These are phyloP conservation scores for Trachurus trachurus DNA, from an alignment of 2,797 vertebrate genomes.

Conservation along the genomic window DNA sequence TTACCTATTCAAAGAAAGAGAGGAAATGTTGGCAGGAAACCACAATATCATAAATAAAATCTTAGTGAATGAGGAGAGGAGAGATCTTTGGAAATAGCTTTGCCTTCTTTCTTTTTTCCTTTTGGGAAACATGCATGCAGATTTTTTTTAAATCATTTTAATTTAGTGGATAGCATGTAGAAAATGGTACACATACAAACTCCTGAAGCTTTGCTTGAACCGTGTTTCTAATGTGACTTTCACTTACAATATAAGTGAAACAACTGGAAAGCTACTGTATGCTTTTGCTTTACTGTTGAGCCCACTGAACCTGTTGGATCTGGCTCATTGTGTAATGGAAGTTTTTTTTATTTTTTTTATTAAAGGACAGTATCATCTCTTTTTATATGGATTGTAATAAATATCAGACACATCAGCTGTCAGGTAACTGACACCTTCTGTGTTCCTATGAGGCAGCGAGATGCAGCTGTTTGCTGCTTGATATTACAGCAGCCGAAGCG, in stretches of 20 bases:
- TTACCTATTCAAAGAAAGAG: too few species aligned
- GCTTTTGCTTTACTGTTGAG: neutral
- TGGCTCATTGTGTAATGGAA: neutral
- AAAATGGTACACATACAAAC: neutral
- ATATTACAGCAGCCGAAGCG: conserved; percentile 17
- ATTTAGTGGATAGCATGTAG: too few species aligned
- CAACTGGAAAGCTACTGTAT: neutral
- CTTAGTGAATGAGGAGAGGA: too few species aligned
- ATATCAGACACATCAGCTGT: conserved; percentile 8
- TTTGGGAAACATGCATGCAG: too few species aligned
- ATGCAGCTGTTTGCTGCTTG: conserved; percentile 14
- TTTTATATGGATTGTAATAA: conserved; percentile 1
- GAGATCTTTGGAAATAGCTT: too few species aligned
- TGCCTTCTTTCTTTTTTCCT: too few species aligned
- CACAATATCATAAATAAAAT: too few species aligned
- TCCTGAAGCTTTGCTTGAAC: too few species aligned
- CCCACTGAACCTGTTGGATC: neutral
- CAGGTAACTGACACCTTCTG: neutral
- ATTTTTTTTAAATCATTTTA: too few species aligned
- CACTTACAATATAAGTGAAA: neutral
- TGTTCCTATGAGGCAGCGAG: neutral
- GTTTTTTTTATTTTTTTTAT: too few species aligned
- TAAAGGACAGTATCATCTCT: conserved; percentile 1
- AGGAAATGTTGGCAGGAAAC: too few species aligned
- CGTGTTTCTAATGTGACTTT: neutral